Conservation (phyloP, 2,888 invertebrate genomes). For the Eledone cirrhosa region DNA sequence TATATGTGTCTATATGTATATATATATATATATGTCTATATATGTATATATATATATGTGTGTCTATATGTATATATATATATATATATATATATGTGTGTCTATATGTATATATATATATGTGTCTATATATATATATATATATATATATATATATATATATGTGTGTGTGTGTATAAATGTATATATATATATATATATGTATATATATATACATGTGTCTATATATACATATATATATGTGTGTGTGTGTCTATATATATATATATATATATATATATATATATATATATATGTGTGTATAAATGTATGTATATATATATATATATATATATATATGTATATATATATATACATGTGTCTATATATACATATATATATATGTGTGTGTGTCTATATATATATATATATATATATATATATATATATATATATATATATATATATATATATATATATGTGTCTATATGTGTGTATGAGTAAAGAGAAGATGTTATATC, state of each 20-base stretch:
- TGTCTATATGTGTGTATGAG: too few species aligned
- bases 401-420: background rate
- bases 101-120: background rate
- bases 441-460: conserved; percentile 4
- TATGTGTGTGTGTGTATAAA: background rate
- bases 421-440: background rate
- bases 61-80: background rate
- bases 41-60: background rate
- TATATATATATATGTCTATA: background rate
- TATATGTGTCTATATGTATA: too few species aligned
- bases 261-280: background rate
- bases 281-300: background rate
- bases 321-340: background rate
- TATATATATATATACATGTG: background rate
- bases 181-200: background rate
- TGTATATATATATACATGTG: background rate
- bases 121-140: background rate
- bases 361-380: background rate
- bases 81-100: background rate
- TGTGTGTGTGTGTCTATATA: background rate
- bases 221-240: background rate
- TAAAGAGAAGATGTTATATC: too few species aligned
- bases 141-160: background rate
- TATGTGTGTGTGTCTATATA: background rate
- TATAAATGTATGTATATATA: background rate